Evolutionary conservation across 2,888 invertebrate species (phyloP).

Genomic region (Uropetala carovei): DNA sequence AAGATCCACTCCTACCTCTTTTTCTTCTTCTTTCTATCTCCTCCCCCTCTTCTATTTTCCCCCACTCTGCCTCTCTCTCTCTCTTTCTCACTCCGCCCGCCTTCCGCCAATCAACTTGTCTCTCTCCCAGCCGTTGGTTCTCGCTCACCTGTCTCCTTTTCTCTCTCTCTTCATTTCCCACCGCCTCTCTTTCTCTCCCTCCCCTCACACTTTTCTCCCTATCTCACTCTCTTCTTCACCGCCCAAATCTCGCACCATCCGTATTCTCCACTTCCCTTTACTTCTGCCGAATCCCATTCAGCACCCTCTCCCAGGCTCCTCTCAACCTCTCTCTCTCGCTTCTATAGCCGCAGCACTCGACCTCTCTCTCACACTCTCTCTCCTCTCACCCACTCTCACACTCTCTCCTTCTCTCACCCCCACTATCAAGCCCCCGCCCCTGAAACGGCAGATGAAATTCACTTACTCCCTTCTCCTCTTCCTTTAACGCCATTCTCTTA

Average conservation of each 20-base stretch:
- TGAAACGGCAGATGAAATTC: neutral
- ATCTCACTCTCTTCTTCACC: neutral
- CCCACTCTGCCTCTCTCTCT: neutral
- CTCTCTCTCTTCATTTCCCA: neutral
- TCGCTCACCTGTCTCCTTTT: neutral
- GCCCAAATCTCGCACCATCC: neutral
- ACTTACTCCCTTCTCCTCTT: neutral
- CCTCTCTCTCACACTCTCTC: neutral
- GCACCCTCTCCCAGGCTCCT: neutral
- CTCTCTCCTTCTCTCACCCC: neutral
- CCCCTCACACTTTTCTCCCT: neutral
- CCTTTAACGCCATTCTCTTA: too few relatives aligned
- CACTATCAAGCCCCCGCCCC: too few relatives aligned
- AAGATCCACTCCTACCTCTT: too few relatives aligned
- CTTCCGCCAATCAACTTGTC: constrained; percentile 4
- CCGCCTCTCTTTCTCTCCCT: neutral
- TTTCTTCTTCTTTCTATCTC: too few relatives aligned
- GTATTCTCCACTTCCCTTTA: neutral
- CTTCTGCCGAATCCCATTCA: neutral
- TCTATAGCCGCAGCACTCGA: neutral
- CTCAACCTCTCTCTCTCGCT: neutral
- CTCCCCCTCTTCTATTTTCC: too few relatives aligned
- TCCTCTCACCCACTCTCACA: neutral
- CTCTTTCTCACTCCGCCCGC: neutral
- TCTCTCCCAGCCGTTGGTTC: neutral